Percentiles rank a stretch among this genome's conserved stretches.
Evolutionary conservation across 1,140 invertebrate species (phyloP).

Genomic region (Lysiphlebus fabarum): DNA sequence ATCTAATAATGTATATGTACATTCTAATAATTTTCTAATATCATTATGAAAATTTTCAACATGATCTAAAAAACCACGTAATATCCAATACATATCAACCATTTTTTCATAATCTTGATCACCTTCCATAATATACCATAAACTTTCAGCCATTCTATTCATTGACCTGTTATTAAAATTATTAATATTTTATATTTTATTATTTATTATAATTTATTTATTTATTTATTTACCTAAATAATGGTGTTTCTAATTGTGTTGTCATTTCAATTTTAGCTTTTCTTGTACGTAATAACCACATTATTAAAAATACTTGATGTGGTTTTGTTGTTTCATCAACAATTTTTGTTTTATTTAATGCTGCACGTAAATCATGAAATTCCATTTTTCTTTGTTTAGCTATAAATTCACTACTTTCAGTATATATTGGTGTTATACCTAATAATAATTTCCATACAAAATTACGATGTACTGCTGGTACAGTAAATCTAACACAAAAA

Average conservation of each 20-base stretch:
- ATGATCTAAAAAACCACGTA: slow-evolving; percentile 68
- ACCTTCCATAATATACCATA: slow-evolving; percentile 67
- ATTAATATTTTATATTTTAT: no score
- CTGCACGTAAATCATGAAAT: slow-evolving; percentile 71
- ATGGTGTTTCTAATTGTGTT: slow-evolving; percentile 48
- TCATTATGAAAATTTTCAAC: slow-evolving; percentile 65
- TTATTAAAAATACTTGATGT: slow-evolving; percentile 65
- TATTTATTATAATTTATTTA: slow-evolving; percentile 20
- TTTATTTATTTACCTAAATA: slow-evolving; percentile 39
- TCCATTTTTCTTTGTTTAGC: slow-evolving; percentile 68
- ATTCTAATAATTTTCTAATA: slow-evolving; percentile 63
- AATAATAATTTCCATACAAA: slow-evolving; percentile 81
- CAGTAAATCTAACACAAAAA: slow-evolving; percentile 78
- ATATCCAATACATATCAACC: slow-evolving; percentile 75
- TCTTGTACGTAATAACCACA: slow-evolving; percentile 73
- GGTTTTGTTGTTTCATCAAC: slow-evolving; percentile 58
- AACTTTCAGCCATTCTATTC: slow-evolving; percentile 66
- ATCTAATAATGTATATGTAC: slow-evolving; percentile 64
- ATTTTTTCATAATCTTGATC: slow-evolving; percentile 51
- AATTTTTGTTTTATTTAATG: slow-evolving; percentile 65
- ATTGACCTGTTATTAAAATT: slow-evolving; percentile 53
- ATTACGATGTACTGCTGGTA: slow-evolving; percentile 76
- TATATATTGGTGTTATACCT: slow-evolving; percentile 72
- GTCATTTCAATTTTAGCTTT: slow-evolving; percentile 62
- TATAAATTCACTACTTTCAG: slow-evolving; percentile 72